Evolutionary conservation across 2,888 invertebrate species (phyloP).

Genomic region (Ischnura elegans): DNA sequence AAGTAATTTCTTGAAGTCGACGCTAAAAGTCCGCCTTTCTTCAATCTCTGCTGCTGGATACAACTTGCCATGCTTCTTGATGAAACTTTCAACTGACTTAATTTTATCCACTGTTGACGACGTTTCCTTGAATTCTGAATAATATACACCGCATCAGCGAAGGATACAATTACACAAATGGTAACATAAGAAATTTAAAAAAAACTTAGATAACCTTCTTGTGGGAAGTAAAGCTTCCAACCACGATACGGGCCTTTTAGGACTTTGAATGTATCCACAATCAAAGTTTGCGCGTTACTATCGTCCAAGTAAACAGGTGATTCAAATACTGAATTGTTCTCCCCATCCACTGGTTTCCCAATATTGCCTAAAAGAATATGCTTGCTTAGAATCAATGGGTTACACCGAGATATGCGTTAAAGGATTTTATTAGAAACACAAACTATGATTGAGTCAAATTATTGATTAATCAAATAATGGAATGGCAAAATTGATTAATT

Average conservation of each 20-base stretch:
- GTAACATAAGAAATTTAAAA: background rate
- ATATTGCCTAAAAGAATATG: background rate
- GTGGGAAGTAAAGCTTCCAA: conserved; percentile 90
- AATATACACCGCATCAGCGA: conserved; percentile 20
- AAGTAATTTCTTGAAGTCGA: conserved; percentile 81
- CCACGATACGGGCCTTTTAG: conserved; percentile 80
- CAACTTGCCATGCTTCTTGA: conserved; percentile 78
- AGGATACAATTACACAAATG: background rate
- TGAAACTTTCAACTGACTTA: conserved; percentile 80
- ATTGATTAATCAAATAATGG: too few species aligned
- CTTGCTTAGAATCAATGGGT: too few species aligned
- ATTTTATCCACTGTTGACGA: conserved; percentile 79
- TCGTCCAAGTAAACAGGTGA: background rate
- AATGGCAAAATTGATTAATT: background rate
- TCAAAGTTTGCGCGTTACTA: conserved; percentile 48
- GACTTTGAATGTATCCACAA: conserved; percentile 64
- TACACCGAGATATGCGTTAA: background rate
- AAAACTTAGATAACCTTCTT: conserved; percentile 80
- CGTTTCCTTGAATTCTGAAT: conserved; percentile 78
- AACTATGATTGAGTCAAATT: too few species aligned
- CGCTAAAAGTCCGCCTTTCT: conserved; percentile 80
- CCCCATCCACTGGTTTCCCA: background rate
- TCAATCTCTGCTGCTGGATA: conserved; percentile 82
- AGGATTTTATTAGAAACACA: too few species aligned
- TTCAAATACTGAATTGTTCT: background rate